Percentiles rank a stretch among this genome's conserved stretches.
Conservation (phyloP, 2,797 vertebrate species). For the Poeciliopsis turneri region DNA sequence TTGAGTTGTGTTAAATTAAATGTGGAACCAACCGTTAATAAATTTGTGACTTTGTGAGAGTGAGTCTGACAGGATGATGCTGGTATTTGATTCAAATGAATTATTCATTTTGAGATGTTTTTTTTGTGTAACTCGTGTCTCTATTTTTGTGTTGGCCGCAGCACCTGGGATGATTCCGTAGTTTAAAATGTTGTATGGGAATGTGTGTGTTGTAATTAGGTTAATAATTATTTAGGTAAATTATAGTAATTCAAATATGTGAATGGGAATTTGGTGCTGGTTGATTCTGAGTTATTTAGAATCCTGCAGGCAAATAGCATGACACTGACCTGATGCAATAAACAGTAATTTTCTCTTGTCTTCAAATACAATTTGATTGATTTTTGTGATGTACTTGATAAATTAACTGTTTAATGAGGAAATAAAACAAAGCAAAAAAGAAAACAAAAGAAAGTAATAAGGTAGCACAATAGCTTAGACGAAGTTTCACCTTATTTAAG, state of each 20-base stretch:
- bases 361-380: not conserved
- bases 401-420: not conserved
- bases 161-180: not conserved
- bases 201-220: not conserved
- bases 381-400: not conserved
- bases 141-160: not conserved
- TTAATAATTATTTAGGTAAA: not conserved
- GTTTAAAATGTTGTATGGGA: not conserved
- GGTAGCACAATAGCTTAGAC: not conserved
- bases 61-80: constrained; percentile 7
- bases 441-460: not conserved
- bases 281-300: not conserved
- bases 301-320: not conserved
- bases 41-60: constrained; percentile 20
- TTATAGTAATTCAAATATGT: not conserved
- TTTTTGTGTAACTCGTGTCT: not conserved
- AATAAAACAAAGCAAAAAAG: not conserved
- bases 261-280: not conserved
- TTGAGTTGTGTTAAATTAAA: constrained; percentile 57
- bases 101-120: constrained; percentile 13
- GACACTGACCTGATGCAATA: not conserved
- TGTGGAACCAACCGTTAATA: constrained; percentile 23
- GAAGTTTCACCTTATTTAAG: not conserved
- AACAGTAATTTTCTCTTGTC: not conserved
- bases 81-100: constrained; percentile 37